phyloP scores from a whole-genome alignment of 2,888 invertebrate species.

The Calameuta filiformis region DNA sequence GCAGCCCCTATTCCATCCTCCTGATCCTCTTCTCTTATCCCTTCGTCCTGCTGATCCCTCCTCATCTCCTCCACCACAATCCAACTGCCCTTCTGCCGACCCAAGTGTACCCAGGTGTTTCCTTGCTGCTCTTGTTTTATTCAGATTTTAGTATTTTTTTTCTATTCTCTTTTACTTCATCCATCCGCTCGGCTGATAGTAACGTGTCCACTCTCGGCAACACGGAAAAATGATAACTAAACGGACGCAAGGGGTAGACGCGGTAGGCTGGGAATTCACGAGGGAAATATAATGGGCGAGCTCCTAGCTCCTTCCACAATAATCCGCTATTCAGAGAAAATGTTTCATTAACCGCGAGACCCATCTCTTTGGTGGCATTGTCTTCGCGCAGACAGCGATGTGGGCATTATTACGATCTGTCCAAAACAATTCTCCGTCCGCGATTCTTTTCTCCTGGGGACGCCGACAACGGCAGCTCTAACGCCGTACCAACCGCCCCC shows the following conservation, averaged over 20 bases:
- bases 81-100: neutral
- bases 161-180: neutral
- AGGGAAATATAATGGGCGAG: neutral
- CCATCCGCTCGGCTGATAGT: neutral
- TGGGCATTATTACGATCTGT: conserved; percentile 27
- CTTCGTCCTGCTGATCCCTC: neutral
- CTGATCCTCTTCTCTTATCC: neutral
- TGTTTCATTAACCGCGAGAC: conserved; percentile 25
- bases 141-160: neutral
- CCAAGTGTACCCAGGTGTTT: neutral
- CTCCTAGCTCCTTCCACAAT: neutral
- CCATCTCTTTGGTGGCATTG: conserved; percentile 10
- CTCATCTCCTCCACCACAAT: neutral
- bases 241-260: neutral
- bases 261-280: neutral
- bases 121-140: neutral
- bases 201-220: neutral
- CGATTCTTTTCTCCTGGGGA: neutral
- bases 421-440: conserved; percentile 23
- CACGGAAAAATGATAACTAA: no score
- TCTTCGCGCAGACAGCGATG: conserved; percentile 23
- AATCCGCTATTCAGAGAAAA: neutral
- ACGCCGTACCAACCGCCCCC: neutral
- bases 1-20: neutral
- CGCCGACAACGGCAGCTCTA: neutral